Conservation (phyloP, 2,113 vertebrate genomes). For the Megaleporinus macrocephalus region DNA sequence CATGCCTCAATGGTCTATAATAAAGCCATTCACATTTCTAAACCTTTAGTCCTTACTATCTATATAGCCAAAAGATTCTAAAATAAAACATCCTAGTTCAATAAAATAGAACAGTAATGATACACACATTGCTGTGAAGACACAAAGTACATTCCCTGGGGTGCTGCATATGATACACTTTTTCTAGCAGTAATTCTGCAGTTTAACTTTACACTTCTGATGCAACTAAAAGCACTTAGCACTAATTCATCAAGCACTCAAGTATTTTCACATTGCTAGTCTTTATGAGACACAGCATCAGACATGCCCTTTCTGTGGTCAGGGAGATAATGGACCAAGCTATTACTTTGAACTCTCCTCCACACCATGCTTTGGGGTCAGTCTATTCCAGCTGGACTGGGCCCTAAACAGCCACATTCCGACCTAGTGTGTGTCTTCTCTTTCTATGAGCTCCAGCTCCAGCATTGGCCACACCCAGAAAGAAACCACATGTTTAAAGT, state of each 20-base stretch:
- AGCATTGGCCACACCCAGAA: conserved; percentile 61
- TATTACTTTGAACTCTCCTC: not conserved
- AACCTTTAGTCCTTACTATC: not conserved
- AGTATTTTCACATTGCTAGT: conserved; percentile 25
- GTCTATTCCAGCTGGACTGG: not conserved
- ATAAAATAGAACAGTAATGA: too few relatives aligned
- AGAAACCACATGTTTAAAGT: conserved; percentile 65
- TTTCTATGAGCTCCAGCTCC: conserved; percentile 45
- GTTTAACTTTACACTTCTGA: too few relatives aligned
- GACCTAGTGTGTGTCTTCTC: conserved; percentile 39
- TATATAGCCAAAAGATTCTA: not conserved
- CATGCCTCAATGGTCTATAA: not conserved
- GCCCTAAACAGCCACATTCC: not conserved
- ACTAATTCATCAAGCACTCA: conserved; percentile 10
- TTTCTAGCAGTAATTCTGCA: conserved; percentile 4
- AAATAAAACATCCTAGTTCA: not conserved
- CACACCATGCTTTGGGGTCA: not conserved
- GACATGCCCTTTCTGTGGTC: not conserved
- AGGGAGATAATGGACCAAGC: not conserved
- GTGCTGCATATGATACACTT: not conserved
- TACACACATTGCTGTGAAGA: not conserved
- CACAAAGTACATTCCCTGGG: not conserved
- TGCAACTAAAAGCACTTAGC: not conserved
- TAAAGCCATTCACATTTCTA: not conserved
- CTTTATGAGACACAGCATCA: conserved; percentile 5